phyloP scores from a whole-genome alignment of 2,888 invertebrate genomes.

The Halictus ligatus region DNA sequence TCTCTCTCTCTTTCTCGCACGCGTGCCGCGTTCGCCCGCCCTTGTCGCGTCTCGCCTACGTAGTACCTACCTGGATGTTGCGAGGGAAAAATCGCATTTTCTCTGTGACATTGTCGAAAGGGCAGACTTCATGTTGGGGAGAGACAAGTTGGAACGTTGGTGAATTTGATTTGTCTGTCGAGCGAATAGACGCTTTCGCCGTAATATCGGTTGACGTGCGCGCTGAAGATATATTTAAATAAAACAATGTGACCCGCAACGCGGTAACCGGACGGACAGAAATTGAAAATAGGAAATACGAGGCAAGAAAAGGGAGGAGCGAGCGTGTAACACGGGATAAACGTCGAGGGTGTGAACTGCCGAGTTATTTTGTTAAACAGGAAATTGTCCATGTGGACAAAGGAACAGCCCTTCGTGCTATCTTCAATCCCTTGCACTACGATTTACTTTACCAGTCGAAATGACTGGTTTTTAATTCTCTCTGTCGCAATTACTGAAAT shows the following conservation, averaged over 20 bases:
- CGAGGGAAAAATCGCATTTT: conserved; percentile 70
- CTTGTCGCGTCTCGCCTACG: conserved; percentile 34
- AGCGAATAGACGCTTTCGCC: conserved; percentile 62
- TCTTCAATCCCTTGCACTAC: background rate
- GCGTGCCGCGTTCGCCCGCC: too few relatives aligned
- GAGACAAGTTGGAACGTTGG: conserved; percentile 64
- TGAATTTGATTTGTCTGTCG: conserved; percentile 72
- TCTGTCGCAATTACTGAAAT: background rate
- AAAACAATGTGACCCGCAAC: conserved; percentile 40
- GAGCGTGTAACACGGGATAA: background rate
- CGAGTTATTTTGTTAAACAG: background rate
- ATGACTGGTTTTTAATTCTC: too few relatives aligned
- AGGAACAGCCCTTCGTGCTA: background rate
- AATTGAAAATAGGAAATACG: background rate
- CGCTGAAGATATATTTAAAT: conserved; percentile 59
- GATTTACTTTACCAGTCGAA: too few relatives aligned
- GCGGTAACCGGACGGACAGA: conserved; percentile 6
- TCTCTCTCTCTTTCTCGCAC: conserved; percentile 20
- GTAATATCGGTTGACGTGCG: conserved; percentile 54
- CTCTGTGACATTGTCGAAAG: conserved; percentile 65
- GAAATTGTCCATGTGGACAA: background rate
- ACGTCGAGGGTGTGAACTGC: background rate
- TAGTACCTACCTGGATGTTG: conserved; percentile 54
- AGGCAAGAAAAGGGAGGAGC: background rate
- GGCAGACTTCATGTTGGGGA: conserved; percentile 55